Evolutionary conservation across 2,797 vertebrate species (phyloP), one percentile per base, ranked within the genome.

Genomic region (Gila robusta): DNA sequence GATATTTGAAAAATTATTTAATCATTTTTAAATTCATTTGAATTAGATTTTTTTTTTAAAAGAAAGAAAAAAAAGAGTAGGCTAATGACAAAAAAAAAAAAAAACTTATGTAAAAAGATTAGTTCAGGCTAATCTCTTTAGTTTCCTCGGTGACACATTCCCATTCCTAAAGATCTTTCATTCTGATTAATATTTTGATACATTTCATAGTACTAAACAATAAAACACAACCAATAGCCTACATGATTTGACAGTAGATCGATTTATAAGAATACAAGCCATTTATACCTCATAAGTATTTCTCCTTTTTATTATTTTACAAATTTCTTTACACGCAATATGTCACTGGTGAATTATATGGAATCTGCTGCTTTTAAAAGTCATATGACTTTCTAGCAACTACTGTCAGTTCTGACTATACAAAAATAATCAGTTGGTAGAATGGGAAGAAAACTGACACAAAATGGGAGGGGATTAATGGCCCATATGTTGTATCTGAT

Each of bases 321-420:
- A 5, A 6, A 47, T 64, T 21, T 35, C 21, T 76, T 23, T 32
- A 17, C n/a, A 35, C 12, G 9, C 6, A 39, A 70, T 39, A 39
- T 39, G 67, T 70, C 73, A 35, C 26, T 52, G 19, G 47, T 54
- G 28, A 35, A 49, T 52, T 37, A 69, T 69, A 69, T 35, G 23
- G 14, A 5, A 49, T 80, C 62, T 35, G 79, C 44, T 52, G 41
- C 59, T 66, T 66, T 79, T 49, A 69, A 81, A 81, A 69, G 32
- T 81, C 79, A 54, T 26, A 26, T 70, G 66, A 81, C 44, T 26
- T 70, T 81, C 59, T 47, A 44, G 77, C 37, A 79, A 41, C 23
- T 44, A 32, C 17, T 32, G 66, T 37, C 73, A 37, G 10, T 54
- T 76, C 26, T 49, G 16, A 28, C 8, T 19, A 37, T 19, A n/a